These are phyloP conservation scores for Teleogryllus oceanicus DNA, from an alignment of 2,888 invertebrate genomes.

Conservation along the genomic window DNA sequence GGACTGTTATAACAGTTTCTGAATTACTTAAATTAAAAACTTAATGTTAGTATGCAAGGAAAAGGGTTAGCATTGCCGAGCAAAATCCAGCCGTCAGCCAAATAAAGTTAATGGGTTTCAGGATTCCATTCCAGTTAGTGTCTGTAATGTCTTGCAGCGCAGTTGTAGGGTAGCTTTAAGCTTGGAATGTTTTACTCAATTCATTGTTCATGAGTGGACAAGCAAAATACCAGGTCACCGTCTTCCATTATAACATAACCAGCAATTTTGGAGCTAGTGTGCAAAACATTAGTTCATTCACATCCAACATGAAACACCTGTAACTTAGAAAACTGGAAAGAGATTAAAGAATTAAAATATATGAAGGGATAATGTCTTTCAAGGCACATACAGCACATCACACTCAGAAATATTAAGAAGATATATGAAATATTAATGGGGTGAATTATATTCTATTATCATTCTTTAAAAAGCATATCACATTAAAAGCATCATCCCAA, in stretches of 20 bases:
- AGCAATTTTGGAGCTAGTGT: not conserved
- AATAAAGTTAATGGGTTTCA: conserved; percentile 3
- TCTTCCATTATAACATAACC: not conserved
- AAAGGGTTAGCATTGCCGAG: conserved; percentile 12
- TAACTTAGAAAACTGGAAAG: conserved; percentile 22
- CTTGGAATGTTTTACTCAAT: not conserved
- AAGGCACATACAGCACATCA: conserved; percentile 12
- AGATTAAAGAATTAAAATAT: conserved; percentile 25
- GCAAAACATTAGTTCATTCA: conserved; percentile 9
- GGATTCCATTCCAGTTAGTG: not conserved
- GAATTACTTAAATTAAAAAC: not conserved
- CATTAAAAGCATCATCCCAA: not conserved
- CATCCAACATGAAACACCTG: not conserved
- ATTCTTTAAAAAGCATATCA: too few species aligned
- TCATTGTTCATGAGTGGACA: not conserved
- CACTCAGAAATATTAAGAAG: not conserved
- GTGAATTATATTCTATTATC: too few species aligned
- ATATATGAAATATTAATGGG: too few species aligned
- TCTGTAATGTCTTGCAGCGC: not conserved
- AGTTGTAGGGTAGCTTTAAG: not conserved
- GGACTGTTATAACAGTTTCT: not conserved
- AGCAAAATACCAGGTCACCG: not conserved
- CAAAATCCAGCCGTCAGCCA: not conserved
- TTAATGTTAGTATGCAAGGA: conserved; percentile 4
- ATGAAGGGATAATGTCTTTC: not conserved